Evolutionary conservation across 2,888 invertebrate genomes (phyloP).

Genomic region (Stenichneumon culpator): DNA sequence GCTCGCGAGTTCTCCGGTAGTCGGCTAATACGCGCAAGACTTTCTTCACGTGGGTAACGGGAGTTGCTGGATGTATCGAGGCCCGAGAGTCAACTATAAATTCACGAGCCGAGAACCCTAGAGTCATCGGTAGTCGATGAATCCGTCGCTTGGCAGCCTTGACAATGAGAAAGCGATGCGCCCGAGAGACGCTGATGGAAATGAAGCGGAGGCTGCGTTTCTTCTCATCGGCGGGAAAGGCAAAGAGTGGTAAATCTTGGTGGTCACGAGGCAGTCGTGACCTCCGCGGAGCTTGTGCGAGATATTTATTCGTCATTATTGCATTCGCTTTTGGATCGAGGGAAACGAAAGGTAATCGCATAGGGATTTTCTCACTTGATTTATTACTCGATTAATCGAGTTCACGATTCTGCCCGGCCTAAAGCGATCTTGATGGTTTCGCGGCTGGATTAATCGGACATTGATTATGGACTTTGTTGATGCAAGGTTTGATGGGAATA

Average conservation of each 20-base stretch:
- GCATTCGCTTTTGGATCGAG: not conserved
- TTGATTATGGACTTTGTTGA: not conserved
- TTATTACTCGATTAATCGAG: constrained; percentile 4
- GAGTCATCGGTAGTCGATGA: constrained; percentile 49
- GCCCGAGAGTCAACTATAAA: not conserved
- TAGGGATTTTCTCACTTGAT: not conserved
- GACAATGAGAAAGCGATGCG: constrained; percentile 65
- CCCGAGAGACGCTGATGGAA: constrained; percentile 12
- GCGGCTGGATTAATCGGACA: not conserved
- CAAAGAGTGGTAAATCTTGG: not conserved
- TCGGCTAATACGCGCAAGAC: constrained; percentile 16
- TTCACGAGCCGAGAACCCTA: not conserved
- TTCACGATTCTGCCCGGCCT: not conserved
- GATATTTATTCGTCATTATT: not conserved
- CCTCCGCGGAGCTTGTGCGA: not conserved
- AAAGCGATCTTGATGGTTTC: not conserved
- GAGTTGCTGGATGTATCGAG: constrained; percentile 19
- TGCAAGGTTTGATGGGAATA: not conserved
- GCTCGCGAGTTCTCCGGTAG: constrained; percentile 1
- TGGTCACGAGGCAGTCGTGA: constrained; percentile 15
- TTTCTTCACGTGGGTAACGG: constrained; percentile 31
- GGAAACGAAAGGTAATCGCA: not conserved
- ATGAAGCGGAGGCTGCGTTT: constrained; percentile 8
- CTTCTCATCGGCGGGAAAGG: not conserved
- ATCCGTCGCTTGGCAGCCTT: constrained; percentile 55